A percentile compares a stretch with the other conserved stretches of the same genome.
Evolutionary conservation across 2,888 invertebrate genomes (phyloP).

Genomic region (Metacarcinus magister): DNA sequence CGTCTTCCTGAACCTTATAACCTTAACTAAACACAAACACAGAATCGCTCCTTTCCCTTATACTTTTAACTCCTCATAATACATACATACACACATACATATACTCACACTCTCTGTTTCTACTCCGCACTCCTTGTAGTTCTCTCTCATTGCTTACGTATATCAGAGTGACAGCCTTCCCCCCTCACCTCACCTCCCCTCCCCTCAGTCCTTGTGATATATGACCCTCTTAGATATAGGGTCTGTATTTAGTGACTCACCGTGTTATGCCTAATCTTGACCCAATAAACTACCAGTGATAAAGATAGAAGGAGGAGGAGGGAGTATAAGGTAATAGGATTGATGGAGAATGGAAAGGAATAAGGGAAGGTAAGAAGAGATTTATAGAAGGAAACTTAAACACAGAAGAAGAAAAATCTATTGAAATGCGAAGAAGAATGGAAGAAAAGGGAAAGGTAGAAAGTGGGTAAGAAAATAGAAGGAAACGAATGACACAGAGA

Average conservation of each 20-base stretch:
- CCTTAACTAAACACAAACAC: too few relatives aligned
- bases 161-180: too few relatives aligned
- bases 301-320: neutral
- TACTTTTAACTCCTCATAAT: too few relatives aligned
- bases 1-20: neutral
- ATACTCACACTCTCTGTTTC: constrained; percentile 1
- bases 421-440: too few relatives aligned
- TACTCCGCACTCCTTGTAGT: neutral
- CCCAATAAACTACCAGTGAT: neutral
- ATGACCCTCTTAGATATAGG: neutral
- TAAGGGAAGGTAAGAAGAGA: neutral
- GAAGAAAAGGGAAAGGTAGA: too few relatives aligned
- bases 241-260: neutral
- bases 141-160: neutral
- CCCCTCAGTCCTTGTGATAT: neutral
- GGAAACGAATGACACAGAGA: too few relatives aligned
- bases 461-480: too few relatives aligned
- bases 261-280: neutral
- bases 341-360: neutral
- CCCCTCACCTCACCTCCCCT: too few relatives aligned
- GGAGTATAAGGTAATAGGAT: neutral
- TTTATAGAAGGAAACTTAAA: too few relatives aligned
- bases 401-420: too few relatives aligned
- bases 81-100: too few relatives aligned
- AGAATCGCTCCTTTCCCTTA: too few relatives aligned